phyloP scores from a whole-genome alignment of 2,113 vertebrate genomes.

The Puffinus mauretanicus region DNA sequence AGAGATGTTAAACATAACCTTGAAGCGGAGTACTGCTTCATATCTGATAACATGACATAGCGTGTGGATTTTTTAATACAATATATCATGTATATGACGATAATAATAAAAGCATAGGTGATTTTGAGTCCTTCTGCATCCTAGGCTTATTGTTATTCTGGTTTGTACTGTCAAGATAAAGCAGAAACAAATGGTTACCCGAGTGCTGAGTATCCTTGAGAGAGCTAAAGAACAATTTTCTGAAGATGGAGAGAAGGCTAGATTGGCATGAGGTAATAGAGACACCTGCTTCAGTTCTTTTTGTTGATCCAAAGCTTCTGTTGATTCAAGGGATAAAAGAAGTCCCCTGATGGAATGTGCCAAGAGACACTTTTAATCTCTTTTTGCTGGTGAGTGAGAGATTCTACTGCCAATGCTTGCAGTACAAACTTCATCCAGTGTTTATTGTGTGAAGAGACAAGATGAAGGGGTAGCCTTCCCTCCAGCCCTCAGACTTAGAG shows the following conservation, averaged over 20 bases:
- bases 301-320: conserved; percentile 46
- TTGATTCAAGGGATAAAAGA: conserved; percentile 42
- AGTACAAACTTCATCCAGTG: conserved; percentile 8
- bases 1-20: conserved; percentile 4
- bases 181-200: conserved; percentile 5
- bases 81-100: not conserved
- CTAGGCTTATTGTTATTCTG: not conserved
- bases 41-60: not conserved
- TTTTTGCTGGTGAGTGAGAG: not conserved
- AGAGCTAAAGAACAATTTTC: conserved; percentile 28
- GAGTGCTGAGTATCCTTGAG: not conserved
- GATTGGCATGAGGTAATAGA: conserved; percentile 6
- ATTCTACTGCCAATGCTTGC: not conserved
- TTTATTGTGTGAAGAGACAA: conserved; percentile 6
- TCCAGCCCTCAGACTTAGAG: not conserved
- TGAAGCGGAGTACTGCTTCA: not conserved
- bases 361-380: conserved; percentile 49
- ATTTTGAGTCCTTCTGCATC: not conserved
- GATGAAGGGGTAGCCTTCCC: not conserved
- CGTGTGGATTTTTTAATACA: not conserved
- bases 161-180: conserved; percentile 33
- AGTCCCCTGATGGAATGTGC: conserved; percentile 3
- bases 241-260: not conserved
- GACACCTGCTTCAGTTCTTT: conserved; percentile 17
- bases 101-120: not conserved